These are phyloP conservation scores for Drosophila diplacantha DNA, from an alignment of 2,888 invertebrate genomes.

Conservation along the genomic window DNA sequence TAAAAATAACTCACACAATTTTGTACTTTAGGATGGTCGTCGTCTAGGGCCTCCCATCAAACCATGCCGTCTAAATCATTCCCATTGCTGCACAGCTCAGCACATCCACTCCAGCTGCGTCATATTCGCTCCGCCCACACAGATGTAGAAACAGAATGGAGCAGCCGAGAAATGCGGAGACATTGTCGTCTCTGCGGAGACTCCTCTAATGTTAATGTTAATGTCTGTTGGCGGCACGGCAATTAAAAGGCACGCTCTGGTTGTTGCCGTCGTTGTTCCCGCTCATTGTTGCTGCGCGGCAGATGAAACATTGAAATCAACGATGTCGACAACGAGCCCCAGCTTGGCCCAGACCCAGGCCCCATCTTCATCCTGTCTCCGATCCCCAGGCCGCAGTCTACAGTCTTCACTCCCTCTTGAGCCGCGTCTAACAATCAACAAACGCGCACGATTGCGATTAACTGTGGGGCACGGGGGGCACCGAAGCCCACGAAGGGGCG, in stretches of 20 bases:
- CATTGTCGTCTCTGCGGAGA: constrained; percentile 25
- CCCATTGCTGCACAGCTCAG: neutral
- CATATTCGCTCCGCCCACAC: constrained; percentile 68
- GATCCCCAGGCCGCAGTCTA: constrained; percentile 4
- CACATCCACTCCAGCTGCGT: constrained; percentile 37
- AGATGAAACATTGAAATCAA: constrained; percentile 70
- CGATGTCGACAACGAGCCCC: constrained; percentile 56
- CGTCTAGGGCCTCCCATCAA: neutral
- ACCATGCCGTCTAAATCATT: neutral
- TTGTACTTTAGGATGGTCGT: neutral
- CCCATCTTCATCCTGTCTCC: constrained; percentile 11
- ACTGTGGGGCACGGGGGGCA: neutral
- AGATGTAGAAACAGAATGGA: constrained; percentile 23
- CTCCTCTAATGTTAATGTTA: constrained; percentile 61
- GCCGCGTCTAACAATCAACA: constrained; percentile 38
- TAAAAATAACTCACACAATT: neutral
- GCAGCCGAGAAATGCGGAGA: constrained; percentile 18
- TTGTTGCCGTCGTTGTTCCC: constrained; percentile 35
- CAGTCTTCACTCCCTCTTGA: constrained; percentile 10
- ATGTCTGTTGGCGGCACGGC: constrained; percentile 67
- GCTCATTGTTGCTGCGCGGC: constrained; percentile 60
- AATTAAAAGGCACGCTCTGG: constrained; percentile 68
- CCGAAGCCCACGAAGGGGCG: neutral
- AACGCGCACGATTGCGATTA: constrained; percentile 39
- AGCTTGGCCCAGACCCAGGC: constrained; percentile 2